These are phyloP conservation scores for Scatophagus argus DNA, from an alignment of 2,113 vertebrate genomes.

Conservation along the genomic window DNA sequence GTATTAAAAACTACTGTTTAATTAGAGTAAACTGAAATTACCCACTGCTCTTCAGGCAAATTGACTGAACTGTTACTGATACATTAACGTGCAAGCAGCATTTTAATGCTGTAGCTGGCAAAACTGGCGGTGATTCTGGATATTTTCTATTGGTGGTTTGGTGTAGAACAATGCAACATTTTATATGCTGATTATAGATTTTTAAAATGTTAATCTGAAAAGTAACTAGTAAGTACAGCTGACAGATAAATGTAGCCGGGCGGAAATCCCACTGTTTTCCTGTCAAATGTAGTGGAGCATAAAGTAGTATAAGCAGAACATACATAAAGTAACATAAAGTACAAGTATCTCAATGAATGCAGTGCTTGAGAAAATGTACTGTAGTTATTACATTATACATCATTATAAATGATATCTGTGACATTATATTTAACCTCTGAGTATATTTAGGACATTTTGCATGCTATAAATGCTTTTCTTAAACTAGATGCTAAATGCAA, in stretches of 20 bases:
- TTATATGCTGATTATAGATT: no score
- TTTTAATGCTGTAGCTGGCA: background rate
- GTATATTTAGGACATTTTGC: constrained; percentile 55
- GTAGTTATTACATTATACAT: background rate
- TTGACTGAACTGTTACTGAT: background rate
- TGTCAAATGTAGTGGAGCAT: no score
- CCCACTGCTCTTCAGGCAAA: background rate
- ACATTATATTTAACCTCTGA: constrained; percentile 39
- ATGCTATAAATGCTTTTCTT: constrained; percentile 41
- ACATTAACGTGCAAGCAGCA: background rate
- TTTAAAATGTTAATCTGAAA: background rate
- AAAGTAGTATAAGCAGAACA: no score
- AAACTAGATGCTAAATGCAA: no score
- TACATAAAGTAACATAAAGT: background rate
- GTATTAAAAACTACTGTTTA: background rate
- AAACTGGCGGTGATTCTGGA: background rate
- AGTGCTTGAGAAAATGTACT: background rate
- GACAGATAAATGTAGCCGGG: background rate
- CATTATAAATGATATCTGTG: background rate
- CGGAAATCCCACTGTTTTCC: no score
- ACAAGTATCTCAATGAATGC: background rate
- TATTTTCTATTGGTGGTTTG: background rate
- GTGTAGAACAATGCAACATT: no score
- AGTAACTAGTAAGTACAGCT: background rate
- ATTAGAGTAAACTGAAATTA: background rate